Evolutionary conservation across 1,140 invertebrate genomes (phyloP), one percentile per base, ranked within the genome.

Genomic region (Lutraria rhynchaena): DNA sequence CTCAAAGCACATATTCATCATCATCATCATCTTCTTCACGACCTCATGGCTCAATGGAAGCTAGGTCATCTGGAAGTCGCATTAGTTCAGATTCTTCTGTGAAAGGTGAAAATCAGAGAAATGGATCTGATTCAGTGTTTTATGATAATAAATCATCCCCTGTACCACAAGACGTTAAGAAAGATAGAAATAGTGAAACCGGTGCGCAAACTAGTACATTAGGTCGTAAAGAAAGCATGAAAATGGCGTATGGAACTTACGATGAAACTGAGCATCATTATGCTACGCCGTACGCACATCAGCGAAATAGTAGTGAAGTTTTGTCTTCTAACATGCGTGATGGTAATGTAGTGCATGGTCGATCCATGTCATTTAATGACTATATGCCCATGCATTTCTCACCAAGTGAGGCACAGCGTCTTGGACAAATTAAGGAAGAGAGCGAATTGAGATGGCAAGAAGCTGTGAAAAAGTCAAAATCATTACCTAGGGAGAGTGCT

Each of bases 171-270:
- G 69, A 67, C 13, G 11, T 24, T 9, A 37, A 41, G 13, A 61
- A 60, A 70, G 13, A 46, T 29, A 37, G 27, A 19, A 61, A 44
- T 37, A 24, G 46, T 29, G 57, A 29, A 44, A 69, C 1, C 9
- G 44, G 19, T 63, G 49, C 29, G 37, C 17, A 67, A 67, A 67
- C 17, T 67, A 31, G 29, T 27, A 77, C 51, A 35, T 33, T 86
- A 31, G 84, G 78, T 51, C 81, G 89, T 49, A 86, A 85, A 24
- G 76, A 78, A 37, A 88, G 88, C 29, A 87, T 90, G 87, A 87
- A 87, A 83, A 87, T 86, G 69, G 88, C 89, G 13, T 90, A 89
- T 74, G 88, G 89, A 9, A 87, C 85, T 70, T 87, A 82, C 60
- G 89, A 90, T 76, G 87, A 90, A 83, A 75, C 75, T 19, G 85